Percentiles rank a stretch among this genome's conserved stretches.
These are phyloP conservation scores for Mixornis gularis DNA, from an alignment of 2,113 vertebrate genomes.

Conservation along the genomic window DNA sequence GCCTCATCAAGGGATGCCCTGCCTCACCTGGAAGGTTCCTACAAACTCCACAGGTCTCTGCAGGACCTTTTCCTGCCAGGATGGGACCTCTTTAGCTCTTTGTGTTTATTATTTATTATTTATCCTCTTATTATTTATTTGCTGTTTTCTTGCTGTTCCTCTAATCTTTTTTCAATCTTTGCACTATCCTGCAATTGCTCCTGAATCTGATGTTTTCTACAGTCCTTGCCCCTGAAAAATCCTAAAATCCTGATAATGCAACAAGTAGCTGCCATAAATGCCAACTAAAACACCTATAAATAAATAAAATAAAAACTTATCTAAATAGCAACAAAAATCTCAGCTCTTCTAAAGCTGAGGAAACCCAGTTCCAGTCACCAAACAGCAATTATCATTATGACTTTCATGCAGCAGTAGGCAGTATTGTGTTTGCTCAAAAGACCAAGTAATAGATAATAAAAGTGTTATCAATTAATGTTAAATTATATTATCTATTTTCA, in stretches of 20 bases:
- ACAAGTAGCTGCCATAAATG: neutral
- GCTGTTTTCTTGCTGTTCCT: neutral
- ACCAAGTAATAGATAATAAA: conserved; percentile 12
- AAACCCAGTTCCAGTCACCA: conserved; percentile 1
- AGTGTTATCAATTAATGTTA: neutral
- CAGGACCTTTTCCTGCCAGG: neutral
- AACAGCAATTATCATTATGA: neutral
- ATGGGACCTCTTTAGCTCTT: neutral
- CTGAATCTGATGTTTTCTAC: neutral
- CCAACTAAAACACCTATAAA: neutral
- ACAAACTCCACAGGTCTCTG: neutral
- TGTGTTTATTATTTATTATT: too few relatives aligned
- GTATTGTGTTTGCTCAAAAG: conserved; percentile 8
- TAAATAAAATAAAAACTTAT: neutral
- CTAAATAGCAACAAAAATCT: neutral
- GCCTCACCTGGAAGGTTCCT: neutral
- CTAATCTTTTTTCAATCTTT: conserved; percentile 16
- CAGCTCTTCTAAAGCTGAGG: neutral
- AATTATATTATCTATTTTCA: neutral
- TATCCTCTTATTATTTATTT: neutral
- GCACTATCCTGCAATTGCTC: neutral
- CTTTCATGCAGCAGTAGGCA: neutral
- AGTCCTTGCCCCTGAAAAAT: neutral
- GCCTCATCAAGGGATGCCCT: neutral
- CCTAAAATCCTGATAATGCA: neutral